Base-by-base conservation (phyloP, 2,888 invertebrate species). In the Harmothoe impar region DNA sequence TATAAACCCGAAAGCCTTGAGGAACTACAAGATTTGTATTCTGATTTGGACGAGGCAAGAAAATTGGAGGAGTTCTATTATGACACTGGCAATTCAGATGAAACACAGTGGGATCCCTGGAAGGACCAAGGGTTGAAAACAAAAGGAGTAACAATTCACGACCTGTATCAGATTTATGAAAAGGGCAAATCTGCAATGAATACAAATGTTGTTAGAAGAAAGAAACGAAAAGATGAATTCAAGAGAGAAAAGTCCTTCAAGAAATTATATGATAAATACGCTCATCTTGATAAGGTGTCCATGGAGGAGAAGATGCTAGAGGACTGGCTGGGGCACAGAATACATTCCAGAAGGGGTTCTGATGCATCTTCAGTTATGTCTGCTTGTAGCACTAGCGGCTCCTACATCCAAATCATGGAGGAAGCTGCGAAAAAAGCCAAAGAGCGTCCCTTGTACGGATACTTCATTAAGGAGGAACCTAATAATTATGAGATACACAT, bases 101-200 rank as follows among this genome's bases (percentile, higher is more conserved):
- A 97, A 86, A 97, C 97, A 84, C 97, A 97, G 92, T 98, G 98
- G 98, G 97, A 97, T 92, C 94, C 94, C 12, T 92, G 93, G 25
- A 97, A 97, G 54, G 98, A 98, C 94, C 96, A 97, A 92, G 98
- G 98, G 0, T 88, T 92, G n/a, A 35, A 54, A 35, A 97, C 97
- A 68, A 98, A 98, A 95, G 98, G 98, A 95, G 97, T 98, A 94
- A 98, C 98, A 0, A 98, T 98, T 0, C 98, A 98, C 95, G 98
- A 98, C 95, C 97, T 98, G 17, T 97, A 92, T 89, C 90, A 91
- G 17, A 72, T 93, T 35, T 95, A 93, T 91, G 93, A 93, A 78
- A 86, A 29, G 54, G 92, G 92, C 0, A 89, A 84, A 17, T 43
- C 81, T 25, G 77, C 77, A 31, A 54, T 25, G 10, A 92, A 91